Percentiles rank a stretch among this genome's conserved stretches.
These are phyloP conservation scores for Pseudopodoces humilis DNA, from an alignment of 2,113 vertebrate species.

Conservation along the genomic window DNA sequence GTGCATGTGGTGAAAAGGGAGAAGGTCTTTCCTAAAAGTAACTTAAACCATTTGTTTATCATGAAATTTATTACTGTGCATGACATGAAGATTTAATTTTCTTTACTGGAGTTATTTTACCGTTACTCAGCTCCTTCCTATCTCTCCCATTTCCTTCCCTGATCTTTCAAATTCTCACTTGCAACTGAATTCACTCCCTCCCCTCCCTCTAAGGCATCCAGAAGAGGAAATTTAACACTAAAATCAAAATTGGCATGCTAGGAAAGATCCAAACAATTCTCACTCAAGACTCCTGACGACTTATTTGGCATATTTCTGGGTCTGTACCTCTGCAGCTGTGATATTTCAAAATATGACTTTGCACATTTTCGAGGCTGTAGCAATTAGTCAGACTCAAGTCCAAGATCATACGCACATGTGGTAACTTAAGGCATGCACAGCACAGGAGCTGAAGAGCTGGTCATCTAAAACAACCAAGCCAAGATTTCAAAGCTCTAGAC, in stretches of 20 bases:
- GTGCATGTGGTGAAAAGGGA: neutral
- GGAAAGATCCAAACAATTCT: neutral
- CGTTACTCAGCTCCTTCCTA: neutral
- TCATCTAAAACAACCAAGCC: neutral
- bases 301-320: neutral
- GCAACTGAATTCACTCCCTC: neutral
- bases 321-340: neutral
- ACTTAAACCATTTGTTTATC: neutral
- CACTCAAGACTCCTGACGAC: neutral
- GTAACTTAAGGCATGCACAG: rapidly evolving
- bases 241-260: neutral
- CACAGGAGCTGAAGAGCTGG: neutral
- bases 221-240: neutral
- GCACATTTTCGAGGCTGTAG: neutral
- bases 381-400: neutral
- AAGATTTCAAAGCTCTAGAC: neutral
- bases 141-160: neutral
- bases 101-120: neutral
- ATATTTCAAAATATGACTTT: neutral
- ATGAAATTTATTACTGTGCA: neutral
- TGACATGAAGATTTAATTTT: neutral
- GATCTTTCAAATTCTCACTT: neutral
- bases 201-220: neutral
- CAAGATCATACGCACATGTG: rapidly evolving
- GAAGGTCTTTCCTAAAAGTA: neutral